Percentiles rank a stretch among this genome's conserved stretches.
These are phyloP conservation scores for honey bee (Apis mellifera) DNA, from an alignment of 1,140 invertebrate genomes.

Conservation along the genomic window DNA sequence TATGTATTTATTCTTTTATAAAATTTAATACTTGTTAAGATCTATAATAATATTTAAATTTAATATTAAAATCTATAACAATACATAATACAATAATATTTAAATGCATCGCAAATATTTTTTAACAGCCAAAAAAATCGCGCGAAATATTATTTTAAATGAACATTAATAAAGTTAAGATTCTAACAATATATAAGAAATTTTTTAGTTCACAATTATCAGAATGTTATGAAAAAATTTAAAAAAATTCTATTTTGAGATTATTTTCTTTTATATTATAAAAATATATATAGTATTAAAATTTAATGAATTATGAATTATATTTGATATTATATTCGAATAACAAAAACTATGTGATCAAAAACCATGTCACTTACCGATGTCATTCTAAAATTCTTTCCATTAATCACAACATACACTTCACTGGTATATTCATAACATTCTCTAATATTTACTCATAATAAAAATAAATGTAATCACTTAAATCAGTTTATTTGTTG, in stretches of 20 bases:
- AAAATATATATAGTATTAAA: too few species aligned
- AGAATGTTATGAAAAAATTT: neutral
- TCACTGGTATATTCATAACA: neutral
- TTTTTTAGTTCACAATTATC: too few species aligned
- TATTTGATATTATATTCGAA: neutral
- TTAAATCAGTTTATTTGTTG: neutral
- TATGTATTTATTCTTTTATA: neutral
- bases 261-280: too few species aligned
- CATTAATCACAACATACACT: conserved; percentile 30
- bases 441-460: neutral
- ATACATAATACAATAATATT: neutral
- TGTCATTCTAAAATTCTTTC: neutral
- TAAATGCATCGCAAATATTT: neutral
- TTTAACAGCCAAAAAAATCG: conserved; percentile 10
- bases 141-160: conserved; percentile 27
- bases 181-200: neutral
- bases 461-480: neutral
- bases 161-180: neutral
- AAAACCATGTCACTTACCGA: conserved; percentile 22
- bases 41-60: neutral
- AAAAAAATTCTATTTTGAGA: neutral
- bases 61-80: neutral
- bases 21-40: neutral
- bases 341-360: neutral
- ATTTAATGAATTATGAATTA: neutral